Base-by-base conservation (phyloP, 1,140 invertebrate species). In the Chironomus tepperi region DNA sequence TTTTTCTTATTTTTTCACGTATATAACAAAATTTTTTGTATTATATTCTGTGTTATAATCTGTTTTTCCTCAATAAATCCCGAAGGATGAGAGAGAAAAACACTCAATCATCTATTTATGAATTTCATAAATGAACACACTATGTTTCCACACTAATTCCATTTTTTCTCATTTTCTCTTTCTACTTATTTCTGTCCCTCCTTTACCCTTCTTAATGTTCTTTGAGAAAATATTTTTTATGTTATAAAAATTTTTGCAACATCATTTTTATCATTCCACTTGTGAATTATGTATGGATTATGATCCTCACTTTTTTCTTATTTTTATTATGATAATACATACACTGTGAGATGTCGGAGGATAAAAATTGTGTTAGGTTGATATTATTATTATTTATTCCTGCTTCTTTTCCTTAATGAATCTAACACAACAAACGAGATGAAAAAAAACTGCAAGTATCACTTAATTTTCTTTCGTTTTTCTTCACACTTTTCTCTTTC, bases 51-150 rank as follows among this genome's bases (percentile, higher is more conserved):
- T 47, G 5, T 57, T 57, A 57, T 57, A 57, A 57, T 12, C 47
- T 57, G 47, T 15, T 57, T 57, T 57, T 57, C 47, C 47, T 57
- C 47, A 57, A n/a, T n/a, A 57, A 57, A 57, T 57, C 47, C 47
- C 3, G n/a, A 15, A 57, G 47, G 47, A 57, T 21, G 18, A 19
- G 65, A 21, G 9, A 7, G 16, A 19, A 70, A 7, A 70, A 70
- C 16, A 70, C 16, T 70, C 19, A 8, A 70, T 70, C 65, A 70
- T 70, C 65, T 70, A 70, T 70, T 70, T 70, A 70, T 70, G 65
- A 18, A 70, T 70, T 70, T 70, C 65, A 70, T 70, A 70, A 70
- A 70, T 70, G 65, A 19, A 70, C 9, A 70, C 65, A 70, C 19
- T 19, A 19, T 70, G 16, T 16, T 19, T 70, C 65, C 65, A 70